A percentile compares a stretch with the other conserved stretches of the same genome.
phyloP scores from a whole-genome alignment of 2,797 vertebrate species.

The Streptopelia turtur region DNA sequence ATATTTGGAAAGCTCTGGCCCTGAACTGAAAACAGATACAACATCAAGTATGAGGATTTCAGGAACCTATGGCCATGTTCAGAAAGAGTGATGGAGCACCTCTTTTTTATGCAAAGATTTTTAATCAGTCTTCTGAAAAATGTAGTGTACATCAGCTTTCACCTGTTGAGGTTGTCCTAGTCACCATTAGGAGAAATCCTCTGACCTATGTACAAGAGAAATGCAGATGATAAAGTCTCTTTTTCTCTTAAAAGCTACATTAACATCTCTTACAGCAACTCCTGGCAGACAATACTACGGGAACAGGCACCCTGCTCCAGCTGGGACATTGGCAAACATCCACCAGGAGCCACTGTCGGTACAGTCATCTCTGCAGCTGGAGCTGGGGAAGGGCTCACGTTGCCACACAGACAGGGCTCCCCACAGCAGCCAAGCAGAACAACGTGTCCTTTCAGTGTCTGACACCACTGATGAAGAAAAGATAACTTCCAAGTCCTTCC shows the following conservation, averaged over 20 bases:
- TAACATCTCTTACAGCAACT: not conserved
- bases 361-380: not conserved
- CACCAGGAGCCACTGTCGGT: not conserved
- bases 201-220: not conserved
- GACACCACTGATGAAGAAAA: not conserved
- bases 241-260: not conserved
- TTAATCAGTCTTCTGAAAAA: not conserved
- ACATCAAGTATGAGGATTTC: not conserved
- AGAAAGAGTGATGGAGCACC: not conserved
- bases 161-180: not conserved
- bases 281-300: fast-evolving
- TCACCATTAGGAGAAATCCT: not conserved
- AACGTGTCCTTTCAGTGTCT: not conserved
- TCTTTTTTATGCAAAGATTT: not conserved
- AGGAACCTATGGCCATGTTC: not conserved
- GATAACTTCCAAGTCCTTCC: not conserved
- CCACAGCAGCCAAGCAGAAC: not conserved
- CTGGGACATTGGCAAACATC: not conserved
- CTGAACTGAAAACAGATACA: not conserved
- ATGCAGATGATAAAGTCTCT: not conserved
- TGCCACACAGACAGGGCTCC: fast-evolving
- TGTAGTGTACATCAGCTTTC: not conserved
- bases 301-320: not conserved
- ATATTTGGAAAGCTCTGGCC: not conserved
- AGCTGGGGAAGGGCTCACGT: not conserved